These are phyloP conservation scores for Eupithecia centaureata DNA, from an alignment of 2,888 invertebrate genomes.

Conservation along the genomic window DNA sequence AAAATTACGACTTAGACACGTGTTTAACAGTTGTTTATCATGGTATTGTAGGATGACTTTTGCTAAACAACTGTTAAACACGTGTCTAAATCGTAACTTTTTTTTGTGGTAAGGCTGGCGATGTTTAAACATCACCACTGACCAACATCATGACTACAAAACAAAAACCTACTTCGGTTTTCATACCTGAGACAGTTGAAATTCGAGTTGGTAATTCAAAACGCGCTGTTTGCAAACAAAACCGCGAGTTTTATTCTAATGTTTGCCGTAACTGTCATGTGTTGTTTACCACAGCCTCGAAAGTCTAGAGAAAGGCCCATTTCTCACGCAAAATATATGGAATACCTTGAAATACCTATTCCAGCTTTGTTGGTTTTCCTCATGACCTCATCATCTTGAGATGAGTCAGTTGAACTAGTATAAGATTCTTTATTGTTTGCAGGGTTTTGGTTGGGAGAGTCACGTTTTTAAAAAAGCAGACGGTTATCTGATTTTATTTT, in stretches of 20 bases:
- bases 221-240: not conserved
- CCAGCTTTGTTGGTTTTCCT: constrained; percentile 21
- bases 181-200: too few species aligned
- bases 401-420: constrained; percentile 10
- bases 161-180: too few species aligned
- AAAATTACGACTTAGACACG: too few species aligned
- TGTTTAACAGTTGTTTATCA: too few species aligned
- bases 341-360: constrained; percentile 1
- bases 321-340: constrained; percentile 17
- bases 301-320: constrained; percentile 17
- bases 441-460: not conserved
- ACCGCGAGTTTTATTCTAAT: constrained; percentile 1
- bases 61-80: too few species aligned
- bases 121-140: too few species aligned
- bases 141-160: too few species aligned
- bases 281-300: constrained; percentile 13
- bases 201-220: not conserved
- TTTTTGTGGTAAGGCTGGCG: too few species aligned
- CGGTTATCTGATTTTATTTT: not conserved
- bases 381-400: constrained; percentile 5
- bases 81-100: too few species aligned
- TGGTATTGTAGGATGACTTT: too few species aligned
- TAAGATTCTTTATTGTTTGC: constrained; percentile 3
- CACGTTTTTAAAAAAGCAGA: constrained; percentile 3
- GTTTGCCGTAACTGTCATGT: constrained; percentile 2